Conservation (phyloP, 2,888 invertebrate genomes). For the Catotricha subobsoleta region DNA sequence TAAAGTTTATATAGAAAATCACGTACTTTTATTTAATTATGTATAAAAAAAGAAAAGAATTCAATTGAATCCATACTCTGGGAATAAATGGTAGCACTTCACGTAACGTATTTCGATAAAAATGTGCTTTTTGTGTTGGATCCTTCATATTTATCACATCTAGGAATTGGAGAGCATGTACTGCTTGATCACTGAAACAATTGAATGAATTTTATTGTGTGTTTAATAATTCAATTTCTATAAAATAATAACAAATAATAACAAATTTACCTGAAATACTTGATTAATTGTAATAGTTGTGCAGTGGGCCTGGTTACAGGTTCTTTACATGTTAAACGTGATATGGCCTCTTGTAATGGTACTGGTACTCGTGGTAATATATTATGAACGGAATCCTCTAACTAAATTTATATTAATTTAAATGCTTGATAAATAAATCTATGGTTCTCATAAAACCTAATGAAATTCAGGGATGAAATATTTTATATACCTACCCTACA, state of each 20-base stretch:
- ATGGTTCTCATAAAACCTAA: background rate
- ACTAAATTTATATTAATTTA: conserved; percentile 32
- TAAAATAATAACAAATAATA: background rate
- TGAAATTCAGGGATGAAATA: background rate
- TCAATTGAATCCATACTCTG: conserved; percentile 43
- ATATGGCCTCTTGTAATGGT: conserved; percentile 73
- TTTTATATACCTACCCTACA: too few species aligned
- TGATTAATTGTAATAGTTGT: conserved; percentile 75
- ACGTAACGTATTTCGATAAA: conserved; percentile 72
- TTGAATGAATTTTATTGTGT: background rate
- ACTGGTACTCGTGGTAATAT: conserved; percentile 64
- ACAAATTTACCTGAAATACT: conserved; percentile 63
- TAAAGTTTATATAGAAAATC: conserved; percentile 18
- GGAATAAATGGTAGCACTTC: conserved; percentile 78
- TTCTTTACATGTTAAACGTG: conserved; percentile 66
- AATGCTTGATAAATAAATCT: too few species aligned
- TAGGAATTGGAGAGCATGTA: conserved; percentile 80
- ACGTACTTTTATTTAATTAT: conserved; percentile 3
- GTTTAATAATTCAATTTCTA: too few species aligned
- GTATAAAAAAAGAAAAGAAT: background rate
- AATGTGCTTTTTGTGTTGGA: conserved; percentile 69
- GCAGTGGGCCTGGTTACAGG: conserved; percentile 76
- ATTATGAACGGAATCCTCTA: conserved; percentile 64
- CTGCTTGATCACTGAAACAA: conserved; percentile 62
- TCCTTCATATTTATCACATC: conserved; percentile 89